Conservation (phyloP, 1,140 invertebrate genomes). For the Leucophenga varia region DNA sequence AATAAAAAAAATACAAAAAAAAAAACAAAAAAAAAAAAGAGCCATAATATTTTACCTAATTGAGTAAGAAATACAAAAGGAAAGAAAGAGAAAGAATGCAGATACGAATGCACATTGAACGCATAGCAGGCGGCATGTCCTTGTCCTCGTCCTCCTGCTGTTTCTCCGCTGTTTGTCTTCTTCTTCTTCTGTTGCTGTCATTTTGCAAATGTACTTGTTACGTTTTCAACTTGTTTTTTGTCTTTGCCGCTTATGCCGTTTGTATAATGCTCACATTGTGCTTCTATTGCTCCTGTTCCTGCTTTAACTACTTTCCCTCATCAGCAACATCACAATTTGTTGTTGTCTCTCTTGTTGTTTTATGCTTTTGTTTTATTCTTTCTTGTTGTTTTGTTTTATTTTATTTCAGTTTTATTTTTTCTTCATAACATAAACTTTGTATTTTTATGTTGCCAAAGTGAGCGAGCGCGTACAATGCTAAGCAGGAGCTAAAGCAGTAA, state of each 20-base stretch:
- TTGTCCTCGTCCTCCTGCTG: slow-evolving; percentile 37
- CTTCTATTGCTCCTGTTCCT: too few relatives aligned
- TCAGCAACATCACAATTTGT: too few relatives aligned
- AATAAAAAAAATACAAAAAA: too few relatives aligned
- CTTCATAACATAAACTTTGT: slow-evolving; percentile 53
- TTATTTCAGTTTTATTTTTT: slow-evolving; percentile 51
- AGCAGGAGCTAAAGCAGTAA: too few relatives aligned
- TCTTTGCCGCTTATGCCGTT: slow-evolving; percentile 7
- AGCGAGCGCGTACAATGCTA: slow-evolving; percentile 21
- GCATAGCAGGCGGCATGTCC: too few relatives aligned
- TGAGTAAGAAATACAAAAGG: slow-evolving; percentile 29
- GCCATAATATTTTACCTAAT: slow-evolving; percentile 39
- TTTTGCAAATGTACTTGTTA: slow-evolving; percentile 42
- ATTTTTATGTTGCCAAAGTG: slow-evolving; percentile 48
- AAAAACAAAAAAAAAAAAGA: background rate
- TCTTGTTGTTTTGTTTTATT: slow-evolving; percentile 9
- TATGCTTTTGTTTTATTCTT: too few relatives aligned
- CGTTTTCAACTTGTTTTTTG: slow-evolving; percentile 9
- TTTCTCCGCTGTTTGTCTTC: too few relatives aligned
- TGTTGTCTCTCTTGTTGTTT: too few relatives aligned
- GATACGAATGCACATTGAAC: too few relatives aligned
- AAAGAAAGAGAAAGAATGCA: too few relatives aligned
- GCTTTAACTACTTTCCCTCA: too few relatives aligned
- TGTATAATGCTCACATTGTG: too few relatives aligned
- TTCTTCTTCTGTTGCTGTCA: slow-evolving; percentile 19